Base-by-base conservation (phyloP, 2,888 invertebrate species). In the Idaea straminata region DNA sequence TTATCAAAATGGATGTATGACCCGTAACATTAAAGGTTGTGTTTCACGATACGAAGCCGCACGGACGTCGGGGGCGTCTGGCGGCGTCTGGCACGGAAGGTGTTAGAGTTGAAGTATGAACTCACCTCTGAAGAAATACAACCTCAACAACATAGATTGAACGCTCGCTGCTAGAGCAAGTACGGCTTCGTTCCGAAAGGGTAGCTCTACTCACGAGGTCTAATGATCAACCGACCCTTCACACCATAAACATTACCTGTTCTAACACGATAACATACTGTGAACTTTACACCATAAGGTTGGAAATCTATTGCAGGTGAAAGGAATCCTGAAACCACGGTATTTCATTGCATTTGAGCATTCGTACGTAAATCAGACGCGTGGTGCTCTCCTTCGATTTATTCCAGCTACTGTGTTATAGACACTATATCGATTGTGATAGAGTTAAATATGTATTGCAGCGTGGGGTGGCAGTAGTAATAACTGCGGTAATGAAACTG, bases 361-460 rank as follows among this genome's bases (percentile, higher is more conserved):
- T 67, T 73, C 75, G 78, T 81, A 73, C 75, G 78, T 81, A 80
- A 80, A 79, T 80, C 81, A 80, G 79, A 70, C 67, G 78, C 75
- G 78, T 77, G 80, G 79, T 77, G 69, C 70, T 59, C 58, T 16
- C 13, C 6, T 59, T 34, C 25, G 34, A 10, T 34, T 34, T 25
- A 34, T 16, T 59, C 10, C 15, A 16, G 59, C 34, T 47, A 7
- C 47, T 25, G 59, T 59, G 34, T 25, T 34, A 34, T 34, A 1
- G 13, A 34, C 59, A 13, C 13, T 58, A 58, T 58, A 6, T 16
- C 58, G n/a, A 58, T 15, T 0, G 16, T 1, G 3, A 47, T 47
- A 47, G 47, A 47, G 47, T 47, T 47, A 0, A 47, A 47, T 47
- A 7, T 47, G 47, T 10, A 47, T 47, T 47, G 47, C 10, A 10